Conservation (phyloP, 2,888 invertebrate genomes). For the Pemphredon lugubris region DNA sequence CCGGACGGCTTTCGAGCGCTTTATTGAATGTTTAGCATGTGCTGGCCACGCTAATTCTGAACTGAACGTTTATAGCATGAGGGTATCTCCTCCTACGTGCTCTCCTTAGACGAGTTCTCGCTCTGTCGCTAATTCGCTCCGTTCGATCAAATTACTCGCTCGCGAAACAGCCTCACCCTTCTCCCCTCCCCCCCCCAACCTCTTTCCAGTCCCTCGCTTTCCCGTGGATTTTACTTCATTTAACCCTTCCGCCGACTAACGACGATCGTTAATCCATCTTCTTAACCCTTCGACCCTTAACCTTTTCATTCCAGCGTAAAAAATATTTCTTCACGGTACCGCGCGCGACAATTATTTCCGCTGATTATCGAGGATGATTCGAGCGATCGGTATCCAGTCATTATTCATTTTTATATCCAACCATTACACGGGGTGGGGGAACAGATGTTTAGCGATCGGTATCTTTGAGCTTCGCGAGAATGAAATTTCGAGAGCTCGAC, state of each 20-base stretch:
- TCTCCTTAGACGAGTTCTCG: constrained; percentile 62
- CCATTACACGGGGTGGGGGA: too few species aligned
- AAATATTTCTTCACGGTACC: constrained; percentile 45
- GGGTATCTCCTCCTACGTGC: constrained; percentile 63
- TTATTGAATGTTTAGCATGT: constrained; percentile 79
- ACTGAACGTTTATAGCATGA: constrained; percentile 68
- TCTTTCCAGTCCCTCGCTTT: constrained; percentile 1
- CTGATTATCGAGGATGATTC: constrained; percentile 15
- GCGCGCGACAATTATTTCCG: constrained; percentile 42
- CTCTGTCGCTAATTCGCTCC: constrained; percentile 65
- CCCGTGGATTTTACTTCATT: constrained; percentile 20
- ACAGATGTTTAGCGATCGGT: too few species aligned
- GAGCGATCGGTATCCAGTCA: constrained; percentile 12
- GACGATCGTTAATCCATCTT: constrained; percentile 57
- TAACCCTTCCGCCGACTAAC: constrained; percentile 50
- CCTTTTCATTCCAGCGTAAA: constrained; percentile 11
- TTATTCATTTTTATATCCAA: too few species aligned
- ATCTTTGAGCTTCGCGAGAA: too few species aligned
- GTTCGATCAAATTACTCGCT: constrained; percentile 63
- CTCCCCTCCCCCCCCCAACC: constrained; percentile 11
- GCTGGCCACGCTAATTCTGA: constrained; percentile 77
- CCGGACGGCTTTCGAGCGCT: constrained; percentile 76
- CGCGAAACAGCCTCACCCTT: constrained; percentile 48
- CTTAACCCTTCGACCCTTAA: constrained; percentile 43
- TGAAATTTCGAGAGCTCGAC: too few species aligned